Conservation (phyloP, 1,140 invertebrate species). For the Drosophila tani region DNA sequence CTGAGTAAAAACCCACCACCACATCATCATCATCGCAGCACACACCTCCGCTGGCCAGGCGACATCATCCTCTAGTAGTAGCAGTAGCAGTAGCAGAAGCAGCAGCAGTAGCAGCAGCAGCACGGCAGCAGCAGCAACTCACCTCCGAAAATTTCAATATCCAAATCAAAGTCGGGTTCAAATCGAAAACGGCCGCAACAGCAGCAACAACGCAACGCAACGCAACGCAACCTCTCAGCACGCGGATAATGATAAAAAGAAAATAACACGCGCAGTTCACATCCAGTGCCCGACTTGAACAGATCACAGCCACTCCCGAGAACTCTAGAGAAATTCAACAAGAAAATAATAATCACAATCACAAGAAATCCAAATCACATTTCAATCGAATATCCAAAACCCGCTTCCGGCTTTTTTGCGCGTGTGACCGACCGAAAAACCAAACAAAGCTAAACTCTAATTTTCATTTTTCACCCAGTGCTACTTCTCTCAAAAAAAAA, state of each 20-base stretch:
- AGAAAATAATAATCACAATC: slow-evolving; percentile 9
- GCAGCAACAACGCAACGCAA: slow-evolving; percentile 83
- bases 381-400: slow-evolving; percentile 30
- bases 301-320: slow-evolving; percentile 41
- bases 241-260: slow-evolving; percentile 78
- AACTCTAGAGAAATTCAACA: slow-evolving; percentile 9
- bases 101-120: slow-evolving; percentile 31
- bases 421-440: slow-evolving; percentile 45
- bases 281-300: slow-evolving; percentile 43
- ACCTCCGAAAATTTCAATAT: slow-evolving; percentile 83
- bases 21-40: slow-evolving; percentile 51
- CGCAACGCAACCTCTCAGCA: slow-evolving; percentile 58
- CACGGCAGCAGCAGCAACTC: slow-evolving; percentile 51
- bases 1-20: slow-evolving; percentile 52
- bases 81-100: slow-evolving; percentile 21
- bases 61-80: slow-evolving; percentile 40
- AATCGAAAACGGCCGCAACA: slow-evolving; percentile 84
- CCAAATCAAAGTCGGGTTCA: slow-evolving; percentile 85
- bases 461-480: slow-evolving; percentile 42
- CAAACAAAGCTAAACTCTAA: slow-evolving; percentile 35
- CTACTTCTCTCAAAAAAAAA: slow-evolving; percentile 40
- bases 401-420: slow-evolving; percentile 56
- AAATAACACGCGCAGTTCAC: slow-evolving; percentile 62
- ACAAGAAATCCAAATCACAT: slow-evolving; percentile 23
- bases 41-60: slow-evolving; percentile 21